Evolutionary conservation across 2,888 invertebrate species (phyloP).

Genomic region (Phortica okadai): DNA sequence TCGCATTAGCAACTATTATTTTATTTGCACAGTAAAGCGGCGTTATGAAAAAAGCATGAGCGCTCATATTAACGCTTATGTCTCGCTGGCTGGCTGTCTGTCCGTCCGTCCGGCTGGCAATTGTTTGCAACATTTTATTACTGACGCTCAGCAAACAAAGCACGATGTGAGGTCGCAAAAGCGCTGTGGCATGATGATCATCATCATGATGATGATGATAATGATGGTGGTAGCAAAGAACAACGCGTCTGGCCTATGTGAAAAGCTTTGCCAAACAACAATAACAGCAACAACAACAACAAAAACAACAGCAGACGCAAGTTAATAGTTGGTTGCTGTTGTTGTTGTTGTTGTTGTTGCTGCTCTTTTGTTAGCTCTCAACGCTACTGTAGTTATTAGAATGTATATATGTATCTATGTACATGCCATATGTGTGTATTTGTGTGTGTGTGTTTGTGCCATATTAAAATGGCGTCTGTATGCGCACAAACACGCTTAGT

Average conservation of each 20-base stretch:
- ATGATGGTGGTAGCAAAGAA: too few species aligned
- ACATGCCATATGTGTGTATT: neutral
- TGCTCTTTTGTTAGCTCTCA: constrained; percentile 38
- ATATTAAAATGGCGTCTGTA: constrained; percentile 22
- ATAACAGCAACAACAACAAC: neutral
- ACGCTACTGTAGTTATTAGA: constrained; percentile 1
- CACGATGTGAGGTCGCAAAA: neutral
- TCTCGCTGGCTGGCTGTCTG: neutral
- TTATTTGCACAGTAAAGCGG: constrained; percentile 8
- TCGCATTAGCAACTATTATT: constrained; percentile 68
- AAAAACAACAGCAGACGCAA: neutral
- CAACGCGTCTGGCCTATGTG: neutral
- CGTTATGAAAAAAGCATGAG: neutral
- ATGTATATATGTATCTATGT: constrained; percentile 6
- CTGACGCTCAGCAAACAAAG: neutral
- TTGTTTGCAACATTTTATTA: constrained; percentile 25
- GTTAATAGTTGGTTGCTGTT: constrained; percentile 34
- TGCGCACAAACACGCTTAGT: neutral
- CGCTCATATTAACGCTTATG: neutral
- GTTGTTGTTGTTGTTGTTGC: constrained; percentile 26
- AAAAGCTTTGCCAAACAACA: constrained; percentile 1
- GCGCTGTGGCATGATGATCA: neutral
- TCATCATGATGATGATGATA: too few species aligned
- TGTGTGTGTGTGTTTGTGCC: neutral
- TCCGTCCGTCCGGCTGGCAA: neutral